These are phyloP conservation scores for Oncorhynchus nerka DNA, from an alignment of 2,113 vertebrate species.

Conservation along the genomic window DNA sequence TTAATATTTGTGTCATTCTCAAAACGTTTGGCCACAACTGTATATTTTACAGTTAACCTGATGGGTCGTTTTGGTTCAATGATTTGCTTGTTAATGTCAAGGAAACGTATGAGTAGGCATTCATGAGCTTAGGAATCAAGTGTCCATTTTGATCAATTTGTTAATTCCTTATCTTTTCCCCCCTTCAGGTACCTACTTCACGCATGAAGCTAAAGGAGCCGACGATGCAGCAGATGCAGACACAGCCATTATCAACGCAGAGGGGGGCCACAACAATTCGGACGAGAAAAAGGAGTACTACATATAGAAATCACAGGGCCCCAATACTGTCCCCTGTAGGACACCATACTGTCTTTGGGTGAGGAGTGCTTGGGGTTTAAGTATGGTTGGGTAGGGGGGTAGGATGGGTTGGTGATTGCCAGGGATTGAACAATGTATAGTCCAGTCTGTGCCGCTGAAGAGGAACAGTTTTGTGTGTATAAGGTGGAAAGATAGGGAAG, in stretches of 20 bases:
- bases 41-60: not conserved
- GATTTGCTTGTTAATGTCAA: not conserved
- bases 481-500: constrained; percentile 29
- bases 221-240: constrained; percentile 97
- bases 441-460: constrained; percentile 69
- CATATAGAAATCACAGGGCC: constrained; percentile 82
- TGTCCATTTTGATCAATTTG: too few species aligned
- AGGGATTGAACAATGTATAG: constrained; percentile 67
- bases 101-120: not conserved
- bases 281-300: constrained; percentile 99
- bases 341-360: constrained; percentile 49
- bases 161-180: constrained; percentile 33
- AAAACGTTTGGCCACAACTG: too few species aligned
- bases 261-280: constrained; percentile 96
- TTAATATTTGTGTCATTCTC: too few species aligned
- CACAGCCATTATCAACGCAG: constrained; percentile 99
- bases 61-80: not conserved
- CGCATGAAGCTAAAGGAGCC: constrained; percentile 98
- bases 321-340: constrained; percentile 77
- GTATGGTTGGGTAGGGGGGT: constrained; percentile 25
- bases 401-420: constrained; percentile 39
- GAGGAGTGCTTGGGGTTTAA: constrained; percentile 9
- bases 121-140: too few species aligned
- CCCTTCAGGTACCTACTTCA: constrained; percentile 95
- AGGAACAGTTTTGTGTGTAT: constrained; percentile 70